phyloP scores from a whole-genome alignment of 92 coral and sea anemone species.

The Micromussa lordhowensis region DNA sequence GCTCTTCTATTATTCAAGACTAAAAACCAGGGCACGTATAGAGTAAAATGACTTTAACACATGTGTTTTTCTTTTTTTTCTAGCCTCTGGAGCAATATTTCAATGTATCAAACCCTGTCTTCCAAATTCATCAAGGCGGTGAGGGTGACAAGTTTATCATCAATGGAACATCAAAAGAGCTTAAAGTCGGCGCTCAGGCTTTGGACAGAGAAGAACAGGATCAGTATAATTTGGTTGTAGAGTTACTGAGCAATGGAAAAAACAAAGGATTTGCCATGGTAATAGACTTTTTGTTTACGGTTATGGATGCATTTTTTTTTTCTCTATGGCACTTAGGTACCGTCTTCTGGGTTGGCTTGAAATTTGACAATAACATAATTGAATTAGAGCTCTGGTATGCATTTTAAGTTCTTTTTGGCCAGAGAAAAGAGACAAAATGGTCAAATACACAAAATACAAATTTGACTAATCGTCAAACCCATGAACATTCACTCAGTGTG shows the following conservation, averaged over 20 bases:
- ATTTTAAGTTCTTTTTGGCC: no score
- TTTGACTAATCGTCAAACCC: no score
- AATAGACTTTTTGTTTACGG: neutral
- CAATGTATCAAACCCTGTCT: constrained; percentile 24
- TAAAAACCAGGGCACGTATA: neutral
- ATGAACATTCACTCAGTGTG: no score
- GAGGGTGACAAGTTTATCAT: constrained; percentile 23
- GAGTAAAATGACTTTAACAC: neutral
- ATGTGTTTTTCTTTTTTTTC: neutral
- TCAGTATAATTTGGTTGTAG: constrained; percentile 12
- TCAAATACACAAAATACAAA: no score
- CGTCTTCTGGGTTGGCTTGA: no score
- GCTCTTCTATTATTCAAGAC: neutral
- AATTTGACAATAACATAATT: no score
- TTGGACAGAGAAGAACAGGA: constrained; percentile 35
- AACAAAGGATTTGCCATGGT: constrained; percentile 46
- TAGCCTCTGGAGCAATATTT: constrained; percentile 39
- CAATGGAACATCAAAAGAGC: constrained; percentile 31
- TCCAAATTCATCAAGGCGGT: constrained; percentile 23
- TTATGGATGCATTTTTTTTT: neutral
- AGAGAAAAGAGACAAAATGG: no score
- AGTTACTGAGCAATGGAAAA: constrained; percentile 19
- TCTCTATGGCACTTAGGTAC: neutral
- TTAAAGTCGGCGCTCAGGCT: constrained; percentile 22
- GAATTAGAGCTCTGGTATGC: no score